These are phyloP conservation scores for Tipula lateralis DNA, from an alignment of 2,888 invertebrate species.

Conservation along the genomic window DNA sequence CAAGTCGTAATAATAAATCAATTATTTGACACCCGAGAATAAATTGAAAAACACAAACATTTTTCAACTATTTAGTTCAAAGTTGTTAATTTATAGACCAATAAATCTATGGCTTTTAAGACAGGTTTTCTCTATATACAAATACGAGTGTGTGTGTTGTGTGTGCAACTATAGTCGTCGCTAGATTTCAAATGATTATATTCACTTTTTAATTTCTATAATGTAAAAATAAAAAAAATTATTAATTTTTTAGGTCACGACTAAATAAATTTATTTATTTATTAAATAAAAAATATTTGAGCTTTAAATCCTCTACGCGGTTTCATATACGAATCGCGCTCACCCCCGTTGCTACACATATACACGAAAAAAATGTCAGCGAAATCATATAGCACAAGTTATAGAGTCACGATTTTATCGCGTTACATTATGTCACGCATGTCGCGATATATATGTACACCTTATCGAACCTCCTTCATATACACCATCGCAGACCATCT, in stretches of 20 bases:
- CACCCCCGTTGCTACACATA: not conserved
- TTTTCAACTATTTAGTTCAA: not conserved
- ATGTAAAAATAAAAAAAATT: not conserved
- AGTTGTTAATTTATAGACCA: not conserved
- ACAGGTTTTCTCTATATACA: not conserved
- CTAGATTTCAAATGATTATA: not conserved
- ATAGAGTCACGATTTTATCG: not conserved
- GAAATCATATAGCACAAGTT: not conserved
- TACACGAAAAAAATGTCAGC: not conserved
- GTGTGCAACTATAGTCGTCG: not conserved
- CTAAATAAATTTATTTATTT: constrained; percentile 2
- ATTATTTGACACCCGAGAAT: not conserved
- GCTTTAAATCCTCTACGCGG: not conserved
- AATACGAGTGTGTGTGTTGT: not conserved
- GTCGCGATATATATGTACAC: not conserved
- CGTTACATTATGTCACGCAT: not conserved
- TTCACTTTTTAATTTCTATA: not conserved
- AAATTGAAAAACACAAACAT: not conserved
- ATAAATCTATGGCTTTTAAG: not conserved
- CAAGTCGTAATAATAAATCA: not conserved
- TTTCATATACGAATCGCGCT: not conserved
- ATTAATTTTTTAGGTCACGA: constrained; percentile 1
- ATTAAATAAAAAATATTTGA: not conserved
- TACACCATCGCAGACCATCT: not conserved
- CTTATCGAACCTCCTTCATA: too few species aligned